Conservation (phyloP, 2,888 invertebrate species). For the Noctua pronuba region DNA sequence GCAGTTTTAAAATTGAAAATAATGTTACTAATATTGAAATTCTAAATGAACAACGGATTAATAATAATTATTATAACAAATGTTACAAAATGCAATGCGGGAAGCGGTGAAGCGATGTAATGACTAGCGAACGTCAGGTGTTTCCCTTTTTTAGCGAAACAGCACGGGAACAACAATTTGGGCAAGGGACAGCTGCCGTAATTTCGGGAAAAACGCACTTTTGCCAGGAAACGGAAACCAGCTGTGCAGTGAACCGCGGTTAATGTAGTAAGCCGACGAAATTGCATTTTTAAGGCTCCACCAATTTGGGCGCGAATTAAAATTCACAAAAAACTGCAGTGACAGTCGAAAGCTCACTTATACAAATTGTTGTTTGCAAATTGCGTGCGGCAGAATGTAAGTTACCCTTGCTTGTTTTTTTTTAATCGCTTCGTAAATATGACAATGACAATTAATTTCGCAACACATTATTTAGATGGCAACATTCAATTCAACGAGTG, state of each 20-base stretch:
- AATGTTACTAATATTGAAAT: not conserved
- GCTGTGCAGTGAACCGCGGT: constrained; percentile 84
- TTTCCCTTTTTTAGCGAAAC: constrained; percentile 53
- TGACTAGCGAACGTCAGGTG: constrained; percentile 50
- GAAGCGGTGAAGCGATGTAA: constrained; percentile 28
- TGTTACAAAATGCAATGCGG: not conserved
- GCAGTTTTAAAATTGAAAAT: not conserved
- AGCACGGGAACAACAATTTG: constrained; percentile 65
- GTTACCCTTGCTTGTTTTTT: constrained; percentile 21
- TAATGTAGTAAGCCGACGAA: constrained; percentile 85
- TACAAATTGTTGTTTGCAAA: constrained; percentile 44
- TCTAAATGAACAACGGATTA: not conserved
- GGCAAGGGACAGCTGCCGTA: constrained; percentile 77
- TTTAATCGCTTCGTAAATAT: constrained; percentile 22
- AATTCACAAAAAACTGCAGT: constrained; percentile 57
- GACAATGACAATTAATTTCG: constrained; percentile 29
- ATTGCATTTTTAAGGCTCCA: constrained; percentile 89
- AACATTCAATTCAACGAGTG: constrained; percentile 12
- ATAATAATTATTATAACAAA: not conserved
- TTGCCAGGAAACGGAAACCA: constrained; percentile 88
- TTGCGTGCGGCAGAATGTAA: constrained; percentile 39
- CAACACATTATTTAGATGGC: constrained; percentile 32
- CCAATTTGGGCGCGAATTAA: constrained; percentile 78
- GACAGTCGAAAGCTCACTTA: constrained; percentile 45
- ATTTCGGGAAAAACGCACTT: constrained; percentile 87